Percentiles rank a stretch among this genome's conserved stretches.
Evolutionary conservation across 2,113 vertebrate genomes (phyloP).

Genomic region (Genyomyrus donnyi): DNA sequence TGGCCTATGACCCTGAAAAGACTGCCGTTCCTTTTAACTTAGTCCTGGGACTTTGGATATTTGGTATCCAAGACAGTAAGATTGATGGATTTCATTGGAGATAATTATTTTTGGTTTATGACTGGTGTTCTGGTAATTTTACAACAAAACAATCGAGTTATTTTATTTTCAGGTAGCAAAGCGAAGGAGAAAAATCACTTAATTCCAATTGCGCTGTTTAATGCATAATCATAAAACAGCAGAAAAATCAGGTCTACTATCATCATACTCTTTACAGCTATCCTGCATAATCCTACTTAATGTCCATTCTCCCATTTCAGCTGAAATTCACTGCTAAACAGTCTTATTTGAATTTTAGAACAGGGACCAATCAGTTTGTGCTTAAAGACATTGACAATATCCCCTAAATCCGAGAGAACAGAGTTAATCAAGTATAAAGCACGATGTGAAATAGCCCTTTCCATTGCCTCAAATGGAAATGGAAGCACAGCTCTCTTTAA

Average conservation of each 20-base stretch:
- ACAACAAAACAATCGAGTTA: not conserved
- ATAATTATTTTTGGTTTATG: not conserved
- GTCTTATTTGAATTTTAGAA: not conserved
- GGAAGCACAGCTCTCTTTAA: not conserved
- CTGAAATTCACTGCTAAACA: not conserved
- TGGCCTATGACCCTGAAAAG: not conserved
- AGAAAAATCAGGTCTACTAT: not conserved
- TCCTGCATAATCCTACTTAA: not conserved
- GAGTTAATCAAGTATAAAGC: slow-evolving; percentile 4
- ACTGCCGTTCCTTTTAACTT: not conserved
- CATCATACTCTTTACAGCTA: not conserved
- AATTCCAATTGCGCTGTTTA: not conserved
- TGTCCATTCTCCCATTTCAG: not conserved
- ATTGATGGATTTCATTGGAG: not conserved
- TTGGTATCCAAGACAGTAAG: not conserved
- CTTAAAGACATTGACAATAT: not conserved
- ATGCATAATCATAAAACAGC: not conserved
- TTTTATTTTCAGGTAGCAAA: not conserved
- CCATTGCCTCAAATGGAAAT: not conserved
- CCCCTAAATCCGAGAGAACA: not conserved
- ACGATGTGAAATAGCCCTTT: not conserved
- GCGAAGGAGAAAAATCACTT: not conserved
- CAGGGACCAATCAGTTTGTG: not conserved
- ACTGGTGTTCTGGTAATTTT: not conserved
- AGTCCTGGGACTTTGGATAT: not conserved